Evolutionary conservation across 2,888 invertebrate genomes (phyloP).

Genomic region (Lepidocyrtoides sp.): DNA sequence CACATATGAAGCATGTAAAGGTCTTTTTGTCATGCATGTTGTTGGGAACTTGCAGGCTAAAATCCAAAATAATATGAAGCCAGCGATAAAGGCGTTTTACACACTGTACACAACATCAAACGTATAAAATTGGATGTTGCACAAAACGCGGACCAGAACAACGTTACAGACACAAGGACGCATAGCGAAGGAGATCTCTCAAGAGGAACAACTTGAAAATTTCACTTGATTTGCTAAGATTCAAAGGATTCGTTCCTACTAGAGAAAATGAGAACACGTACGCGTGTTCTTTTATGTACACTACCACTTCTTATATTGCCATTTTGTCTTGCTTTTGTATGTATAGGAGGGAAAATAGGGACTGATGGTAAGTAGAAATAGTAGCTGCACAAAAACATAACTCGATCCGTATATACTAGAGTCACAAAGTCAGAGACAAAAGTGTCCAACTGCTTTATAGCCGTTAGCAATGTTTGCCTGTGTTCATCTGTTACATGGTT

Average conservation of each 20-base stretch:
- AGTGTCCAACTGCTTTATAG: constrained; percentile 74
- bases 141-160: constrained; percentile 23
- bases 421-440: constrained; percentile 55
- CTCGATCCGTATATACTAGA: neutral
- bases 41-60: neutral
- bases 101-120: constrained; percentile 59
- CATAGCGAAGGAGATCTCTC: constrained; percentile 38
- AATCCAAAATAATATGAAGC: constrained; percentile 29
- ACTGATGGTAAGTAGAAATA: neutral
- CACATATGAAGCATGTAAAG: neutral
- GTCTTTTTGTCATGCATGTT: constrained; percentile 22
- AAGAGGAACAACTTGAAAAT: constrained; percentile 68
- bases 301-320: constrained; percentile 5
- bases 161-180: constrained; percentile 8
- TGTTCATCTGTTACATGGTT: constrained; percentile 36
- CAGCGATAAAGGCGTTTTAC: constrained; percentile 34
- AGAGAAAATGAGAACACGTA: constrained; percentile 59
- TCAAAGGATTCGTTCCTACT: neutral
- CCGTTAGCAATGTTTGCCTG: constrained; percentile 59
- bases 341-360: neutral
- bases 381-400: neutral
- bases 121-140: constrained; percentile 25
- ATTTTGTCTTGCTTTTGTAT: constrained; percentile 20
- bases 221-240: constrained; percentile 74
- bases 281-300: constrained; percentile 34